A percentile compares a stretch with the other conserved stretches of the same genome.
These are phyloP conservation scores for Agapostemon virescens DNA, from an alignment of 2,888 invertebrate genomes.

Conservation along the genomic window DNA sequence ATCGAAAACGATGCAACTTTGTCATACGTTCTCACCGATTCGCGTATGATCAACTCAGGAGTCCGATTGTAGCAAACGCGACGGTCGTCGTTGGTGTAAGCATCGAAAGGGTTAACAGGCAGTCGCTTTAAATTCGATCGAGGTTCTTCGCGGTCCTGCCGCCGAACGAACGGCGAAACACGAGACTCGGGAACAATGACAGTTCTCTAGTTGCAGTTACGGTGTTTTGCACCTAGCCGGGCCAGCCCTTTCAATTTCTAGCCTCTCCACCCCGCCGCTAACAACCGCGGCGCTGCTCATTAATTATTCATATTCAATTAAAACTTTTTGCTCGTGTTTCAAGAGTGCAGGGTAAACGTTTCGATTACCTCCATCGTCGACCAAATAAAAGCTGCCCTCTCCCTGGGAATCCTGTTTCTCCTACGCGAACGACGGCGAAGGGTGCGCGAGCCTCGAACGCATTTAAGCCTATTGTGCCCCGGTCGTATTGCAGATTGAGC, in stretches of 20 bases:
- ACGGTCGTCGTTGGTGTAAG: too few relatives aligned
- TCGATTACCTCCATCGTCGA: constrained; percentile 49
- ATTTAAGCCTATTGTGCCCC: constrained; percentile 49
- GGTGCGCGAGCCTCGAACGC: constrained; percentile 37
- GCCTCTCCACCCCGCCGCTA: neutral
- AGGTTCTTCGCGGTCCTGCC: neutral
- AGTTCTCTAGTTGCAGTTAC: constrained; percentile 23
- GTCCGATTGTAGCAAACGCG: too few relatives aligned
- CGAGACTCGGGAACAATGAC: constrained; percentile 29
- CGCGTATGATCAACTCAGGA: too few relatives aligned
- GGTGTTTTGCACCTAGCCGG: constrained; percentile 30
- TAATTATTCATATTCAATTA: constrained; percentile 67
- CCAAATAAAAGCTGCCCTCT: constrained; percentile 46
- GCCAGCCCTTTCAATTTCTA: constrained; percentile 12
- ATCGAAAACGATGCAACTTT: too few relatives aligned
- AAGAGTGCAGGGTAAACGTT: constrained; percentile 58
- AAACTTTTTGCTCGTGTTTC: constrained; percentile 56
- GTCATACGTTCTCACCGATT: too few relatives aligned
- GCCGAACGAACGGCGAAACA: constrained; percentile 10
- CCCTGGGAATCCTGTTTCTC: neutral
- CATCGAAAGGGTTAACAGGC: too few relatives aligned
- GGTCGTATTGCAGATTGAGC: constrained; percentile 26
- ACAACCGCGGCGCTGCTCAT: constrained; percentile 26
- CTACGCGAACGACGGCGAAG: constrained; percentile 9
- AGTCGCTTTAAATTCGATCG: neutral